Conservation (phyloP, 2,113 vertebrate genomes). For the Verasper variegatus region DNA sequence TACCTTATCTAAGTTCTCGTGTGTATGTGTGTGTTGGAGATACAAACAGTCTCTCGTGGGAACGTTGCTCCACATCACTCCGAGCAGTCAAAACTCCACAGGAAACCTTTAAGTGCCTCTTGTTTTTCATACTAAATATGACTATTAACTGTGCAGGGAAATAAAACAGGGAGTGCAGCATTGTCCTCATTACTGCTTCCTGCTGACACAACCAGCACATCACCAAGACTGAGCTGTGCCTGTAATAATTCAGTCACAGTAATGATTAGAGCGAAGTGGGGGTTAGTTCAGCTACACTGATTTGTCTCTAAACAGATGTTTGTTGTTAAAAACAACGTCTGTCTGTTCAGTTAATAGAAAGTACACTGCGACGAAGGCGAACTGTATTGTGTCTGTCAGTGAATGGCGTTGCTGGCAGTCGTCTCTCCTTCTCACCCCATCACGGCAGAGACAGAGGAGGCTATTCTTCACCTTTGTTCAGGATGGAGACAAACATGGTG, state of each 20-base stretch:
- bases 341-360: constrained; percentile 54
- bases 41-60: neutral
- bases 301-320: constrained; percentile 53
- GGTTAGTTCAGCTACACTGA: constrained; percentile 3
- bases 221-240: neutral
- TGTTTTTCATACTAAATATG: neutral
- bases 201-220: neutral
- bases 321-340: constrained; percentile 37
- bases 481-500: neutral
- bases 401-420: constrained; percentile 42
- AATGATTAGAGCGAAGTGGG: neutral
- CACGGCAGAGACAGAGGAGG: constrained; percentile 42
- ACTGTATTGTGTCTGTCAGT: constrained; percentile 58
- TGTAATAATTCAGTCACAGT: neutral
- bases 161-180: neutral
- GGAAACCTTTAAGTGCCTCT: neutral
- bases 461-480: constrained; percentile 47
- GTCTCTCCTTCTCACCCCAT: constrained; percentile 21
- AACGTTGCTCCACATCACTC: neutral
- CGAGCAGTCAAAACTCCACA: neutral
- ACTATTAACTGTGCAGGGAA: neutral
- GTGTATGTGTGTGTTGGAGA: neutral
- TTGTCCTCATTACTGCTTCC: neutral
- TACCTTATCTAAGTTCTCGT: neutral
- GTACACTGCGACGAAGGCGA: constrained; percentile 24